Evolutionary conservation across 2,113 vertebrate genomes (phyloP), one percentile per base, ranked within the genome.

Genomic region (Anolis carolinensis): DNA sequence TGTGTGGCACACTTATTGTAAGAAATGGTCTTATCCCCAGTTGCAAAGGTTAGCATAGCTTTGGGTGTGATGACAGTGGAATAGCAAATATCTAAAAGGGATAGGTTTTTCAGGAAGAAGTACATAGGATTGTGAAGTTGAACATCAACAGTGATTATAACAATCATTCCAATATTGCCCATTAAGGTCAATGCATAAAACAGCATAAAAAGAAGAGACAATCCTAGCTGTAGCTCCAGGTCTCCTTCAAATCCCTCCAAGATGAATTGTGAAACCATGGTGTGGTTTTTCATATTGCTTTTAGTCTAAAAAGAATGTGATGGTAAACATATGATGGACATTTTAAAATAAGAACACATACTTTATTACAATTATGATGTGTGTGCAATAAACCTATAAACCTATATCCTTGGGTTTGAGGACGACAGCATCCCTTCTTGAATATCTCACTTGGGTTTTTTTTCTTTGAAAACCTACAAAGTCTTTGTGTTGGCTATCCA

Each of bases 91-190:
- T 95, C 96, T 82, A 95, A 48, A 39, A 83, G 68, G 27, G 95
- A 92, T 67, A 95, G 27, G 10, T 95, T 95, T 83, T 89, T 88
- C 1, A 94, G 87, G 82, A 95, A 95, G 65, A 95, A 95, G 52
- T 96, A 95, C 93, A 95, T 96, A 0, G 93, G 94, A 0, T 18
- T 92, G 48, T 95, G 93, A 27, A 96, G 92, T 34, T 11, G 92
- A 65, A 82, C 80, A 67, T 94, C 93, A 73, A 18, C 62, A 30
- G 87, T 92, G 34, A 94, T 92, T 86, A 89, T 39, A 65, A 85
- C 75, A 2, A 92, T 87, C 89, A 95, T 92, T 80, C 89, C 94
- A 30, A 59, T 1, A 34, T 96, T 96, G 32, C 89, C 94, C 52
- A 88, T 21, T 0, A 94, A 25, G 1, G 73, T 94, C 81, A 92